Conservation (phyloP, 2,113 vertebrate genomes). For the Cacatua alba region DNA sequence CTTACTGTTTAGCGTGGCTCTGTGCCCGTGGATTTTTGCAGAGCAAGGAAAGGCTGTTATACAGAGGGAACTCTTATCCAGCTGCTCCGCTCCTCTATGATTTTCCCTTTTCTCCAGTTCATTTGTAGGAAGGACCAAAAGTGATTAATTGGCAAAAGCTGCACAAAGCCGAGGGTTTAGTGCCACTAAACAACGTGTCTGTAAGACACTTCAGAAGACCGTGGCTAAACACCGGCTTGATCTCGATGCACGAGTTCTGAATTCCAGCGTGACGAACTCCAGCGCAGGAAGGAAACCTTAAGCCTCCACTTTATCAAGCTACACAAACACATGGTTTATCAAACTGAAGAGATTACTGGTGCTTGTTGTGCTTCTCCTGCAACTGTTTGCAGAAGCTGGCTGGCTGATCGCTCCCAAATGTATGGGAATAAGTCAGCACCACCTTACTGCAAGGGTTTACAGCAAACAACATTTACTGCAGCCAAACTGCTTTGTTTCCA, state of each 20-base stretch:
- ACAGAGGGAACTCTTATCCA: neutral
- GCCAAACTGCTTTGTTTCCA: neutral
- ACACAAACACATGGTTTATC: slow-evolving; percentile 8
- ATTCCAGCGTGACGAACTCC: neutral
- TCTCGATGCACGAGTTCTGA: neutral
- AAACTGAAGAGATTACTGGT: neutral
- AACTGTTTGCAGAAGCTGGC: neutral
- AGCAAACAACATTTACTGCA: neutral
- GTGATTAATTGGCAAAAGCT: neutral
- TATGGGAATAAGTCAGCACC: neutral
- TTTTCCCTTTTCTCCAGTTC: neutral
- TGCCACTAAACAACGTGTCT: neutral
- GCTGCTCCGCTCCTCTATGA: neutral
- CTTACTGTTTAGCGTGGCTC: slow-evolving; percentile 30
- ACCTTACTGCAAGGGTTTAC: neutral
- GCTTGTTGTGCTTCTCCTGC: neutral
- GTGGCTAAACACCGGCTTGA: neutral
- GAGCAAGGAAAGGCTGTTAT: neutral
- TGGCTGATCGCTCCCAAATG: neutral
- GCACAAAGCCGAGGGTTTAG: neutral
- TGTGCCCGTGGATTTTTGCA: slow-evolving; percentile 13
- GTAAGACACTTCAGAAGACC: neutral
- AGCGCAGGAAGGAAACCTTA: slow-evolving; percentile 35
- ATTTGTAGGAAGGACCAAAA: neutral
- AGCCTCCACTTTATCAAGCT: slow-evolving; percentile 2